Evolutionary conservation across 2,797 vertebrate species (phyloP), one percentile per base, ranked within the genome.

Genomic region (Tarsius wallacei): DNA sequence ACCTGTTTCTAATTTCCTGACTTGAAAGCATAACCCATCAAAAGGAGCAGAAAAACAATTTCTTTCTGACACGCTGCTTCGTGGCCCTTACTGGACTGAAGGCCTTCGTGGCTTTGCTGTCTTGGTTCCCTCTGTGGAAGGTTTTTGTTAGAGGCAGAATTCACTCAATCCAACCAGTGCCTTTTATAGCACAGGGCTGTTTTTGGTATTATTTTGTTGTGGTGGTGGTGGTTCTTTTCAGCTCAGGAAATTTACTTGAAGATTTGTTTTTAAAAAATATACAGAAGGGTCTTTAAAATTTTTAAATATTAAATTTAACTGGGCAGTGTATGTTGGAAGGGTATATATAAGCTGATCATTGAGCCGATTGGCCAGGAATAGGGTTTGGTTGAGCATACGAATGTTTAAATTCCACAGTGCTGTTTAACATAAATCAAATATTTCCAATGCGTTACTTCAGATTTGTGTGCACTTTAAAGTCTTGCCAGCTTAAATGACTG

Each of bases 1-100:
- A 99, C 99, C 99, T 99, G 99, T 98, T 99, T 99, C 99, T 99
- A 99, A 99, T 99, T 99, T 99, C 99, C 99, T 99, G 98, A 99
- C 99, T 99, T 99, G 99, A 99, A 99, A 99, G 99, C 98, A 98
- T 98, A 99, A 99, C 99, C 99, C 99, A 99, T 99, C 99, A 99
- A 99, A 99, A 99, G 99, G 96, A 99, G 98, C 98, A 99, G 98
- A 99, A 99, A 99, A 99, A 99, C 99, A 99, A 99, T 99, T 99
- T 99, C 99, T 99, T 99, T 98, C 98, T 99, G 99, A 99, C 99
- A 99, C 94, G 85, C 98, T 98, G 98, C 98, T 99, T 87, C 2
- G 95, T 99, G 99, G 97, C 98, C 97, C 96, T 98, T 16, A 93
- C 97, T 96, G 97, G 96, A 98, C 97, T 97, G 97, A 98, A 96